Conservation (phyloP, 2,113 vertebrate species). For the Brevimyrus niger region DNA sequence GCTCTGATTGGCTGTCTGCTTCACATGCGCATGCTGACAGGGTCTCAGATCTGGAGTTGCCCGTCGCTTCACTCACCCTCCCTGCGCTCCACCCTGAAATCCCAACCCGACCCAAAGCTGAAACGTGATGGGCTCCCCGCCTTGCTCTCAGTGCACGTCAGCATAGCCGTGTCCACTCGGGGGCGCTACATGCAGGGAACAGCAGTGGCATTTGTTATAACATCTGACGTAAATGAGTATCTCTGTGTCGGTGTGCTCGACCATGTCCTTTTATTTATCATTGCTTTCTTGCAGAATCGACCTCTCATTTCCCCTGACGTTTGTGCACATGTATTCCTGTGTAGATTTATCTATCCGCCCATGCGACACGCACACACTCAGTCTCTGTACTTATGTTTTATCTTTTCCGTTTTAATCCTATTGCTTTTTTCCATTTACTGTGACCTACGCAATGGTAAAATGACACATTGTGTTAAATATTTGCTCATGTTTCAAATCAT, state of each 20-base stretch:
- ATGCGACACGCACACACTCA: constrained; percentile 29
- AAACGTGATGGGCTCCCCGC: neutral
- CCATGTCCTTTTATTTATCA: constrained; percentile 16
- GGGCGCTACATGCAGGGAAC: neutral
- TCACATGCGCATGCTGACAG: constrained; percentile 6
- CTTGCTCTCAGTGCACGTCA: neutral
- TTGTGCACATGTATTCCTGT: constrained; percentile 30
- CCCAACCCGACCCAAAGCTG: neutral
- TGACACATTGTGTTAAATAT: constrained; percentile 29
- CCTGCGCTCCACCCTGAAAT: neutral
- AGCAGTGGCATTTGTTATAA: neutral
- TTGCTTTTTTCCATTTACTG: constrained; percentile 24
- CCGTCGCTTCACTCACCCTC: neutral
- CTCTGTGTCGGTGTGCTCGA: constrained; percentile 13
- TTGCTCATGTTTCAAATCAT: constrained; percentile 25
- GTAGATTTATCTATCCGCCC: constrained; percentile 23
- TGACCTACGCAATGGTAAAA: constrained; percentile 26
- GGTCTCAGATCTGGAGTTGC: neutral
- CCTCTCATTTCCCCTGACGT: constrained; percentile 23
- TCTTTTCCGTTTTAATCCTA: constrained; percentile 18
- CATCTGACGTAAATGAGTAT: neutral
- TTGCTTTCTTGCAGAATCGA: constrained; percentile 32
- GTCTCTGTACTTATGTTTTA: constrained; percentile 21
- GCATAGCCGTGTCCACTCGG: neutral
- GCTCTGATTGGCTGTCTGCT: constrained; percentile 6